Percentiles rank a stretch among this genome's conserved stretches.
Evolutionary conservation across 2,113 vertebrate species (phyloP).

Genomic region (Tenrec ecaudatus): DNA sequence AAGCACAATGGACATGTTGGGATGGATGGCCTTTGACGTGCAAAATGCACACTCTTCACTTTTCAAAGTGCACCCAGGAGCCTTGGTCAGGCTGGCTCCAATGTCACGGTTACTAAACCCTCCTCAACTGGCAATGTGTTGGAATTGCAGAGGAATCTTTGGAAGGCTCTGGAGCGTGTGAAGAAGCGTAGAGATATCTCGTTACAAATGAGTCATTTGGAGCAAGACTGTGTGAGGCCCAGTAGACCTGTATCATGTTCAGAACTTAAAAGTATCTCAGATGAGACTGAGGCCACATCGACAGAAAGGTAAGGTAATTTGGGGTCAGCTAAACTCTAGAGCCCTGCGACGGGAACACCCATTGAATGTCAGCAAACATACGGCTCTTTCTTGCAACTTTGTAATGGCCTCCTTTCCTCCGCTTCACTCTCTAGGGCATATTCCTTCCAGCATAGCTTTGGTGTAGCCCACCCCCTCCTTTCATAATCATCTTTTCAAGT

Average conservation of each 20-base stretch:
- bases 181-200: background rate
- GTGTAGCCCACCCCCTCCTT: background rate
- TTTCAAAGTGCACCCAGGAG: background rate
- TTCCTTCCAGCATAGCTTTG: background rate
- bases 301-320: conserved; percentile 28
- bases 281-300: background rate
- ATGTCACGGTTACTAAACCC: conserved; percentile 33
- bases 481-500: background rate
- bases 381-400: conserved; percentile 21
- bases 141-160: background rate
- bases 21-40: background rate
- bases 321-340: background rate
- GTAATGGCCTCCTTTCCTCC: background rate
- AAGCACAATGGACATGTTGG: background rate
- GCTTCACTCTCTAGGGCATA: background rate
- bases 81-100: background rate
- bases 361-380: background rate
- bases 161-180: background rate
- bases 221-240: background rate
- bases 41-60: background rate
- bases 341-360: background rate
- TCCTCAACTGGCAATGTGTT: background rate
- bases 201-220: background rate
- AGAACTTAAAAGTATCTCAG: conserved; percentile 18
- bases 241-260: background rate